These are phyloP conservation scores for Asobara japonica DNA, from an alignment of 1,140 invertebrate species.

Conservation along the genomic window DNA sequence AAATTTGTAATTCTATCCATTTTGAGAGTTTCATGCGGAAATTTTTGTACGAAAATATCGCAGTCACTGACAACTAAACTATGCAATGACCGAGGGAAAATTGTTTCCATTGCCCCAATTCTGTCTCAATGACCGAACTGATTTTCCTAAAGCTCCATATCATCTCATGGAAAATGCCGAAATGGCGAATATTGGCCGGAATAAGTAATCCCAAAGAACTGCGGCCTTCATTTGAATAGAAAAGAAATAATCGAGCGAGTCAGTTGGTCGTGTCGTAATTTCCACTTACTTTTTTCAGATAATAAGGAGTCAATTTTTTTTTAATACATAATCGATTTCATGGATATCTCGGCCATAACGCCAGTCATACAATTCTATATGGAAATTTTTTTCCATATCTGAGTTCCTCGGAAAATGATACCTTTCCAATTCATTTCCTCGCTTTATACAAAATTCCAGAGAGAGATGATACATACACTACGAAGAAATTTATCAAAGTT, in stretches of 20 bases:
- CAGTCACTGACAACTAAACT: too few species aligned
- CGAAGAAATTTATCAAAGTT: too few species aligned
- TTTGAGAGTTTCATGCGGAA: too few species aligned
- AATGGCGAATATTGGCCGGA: not conserved
- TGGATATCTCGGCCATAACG: not conserved
- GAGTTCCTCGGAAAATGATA: not conserved
- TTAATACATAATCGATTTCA: conserved; percentile 22
- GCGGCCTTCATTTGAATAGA: not conserved
- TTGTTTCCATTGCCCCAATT: too few species aligned
- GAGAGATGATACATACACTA: too few species aligned
- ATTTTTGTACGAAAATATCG: too few species aligned
- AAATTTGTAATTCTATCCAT: too few species aligned
- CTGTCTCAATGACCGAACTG: too few species aligned
- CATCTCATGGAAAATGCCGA: not conserved
- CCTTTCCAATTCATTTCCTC: not conserved
- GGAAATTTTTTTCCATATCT: not conserved
- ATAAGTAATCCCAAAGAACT: not conserved
- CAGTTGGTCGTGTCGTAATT: conserved; percentile 3
- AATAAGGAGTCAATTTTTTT: conserved; percentile 20
- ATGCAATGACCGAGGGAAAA: too few species aligned
- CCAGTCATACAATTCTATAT: conserved; percentile 26
- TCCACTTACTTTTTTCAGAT: not conserved
- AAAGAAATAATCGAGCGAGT: not conserved
- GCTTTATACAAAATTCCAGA: not conserved
- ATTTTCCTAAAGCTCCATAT: not conserved